Base-by-base conservation (phyloP, 2,113 vertebrate species). In the Bettongia penicillata region DNA sequence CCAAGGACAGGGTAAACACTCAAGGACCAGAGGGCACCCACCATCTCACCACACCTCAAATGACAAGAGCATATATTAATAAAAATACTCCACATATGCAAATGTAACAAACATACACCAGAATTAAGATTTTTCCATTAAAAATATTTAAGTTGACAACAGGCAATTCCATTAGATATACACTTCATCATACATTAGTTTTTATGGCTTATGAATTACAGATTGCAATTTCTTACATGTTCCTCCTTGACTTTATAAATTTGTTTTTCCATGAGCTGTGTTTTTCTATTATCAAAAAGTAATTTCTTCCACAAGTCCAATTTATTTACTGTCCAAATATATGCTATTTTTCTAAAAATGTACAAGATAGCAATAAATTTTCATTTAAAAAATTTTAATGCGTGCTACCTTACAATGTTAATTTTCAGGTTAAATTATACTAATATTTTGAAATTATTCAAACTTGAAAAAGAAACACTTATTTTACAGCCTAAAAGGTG, bases 381-480 rank as follows among this genome's bases (percentile, higher is more conserved):
- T 37, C 11, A 77, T 19, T 37, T 31, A 11, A 37, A 61, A 68
- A n/a, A 11, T 61, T 19, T n/a, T n/a, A 77, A 43, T 28, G 2
- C 43, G 31, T 7, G 53, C 28, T 93, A 77, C 37, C 37, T 68
- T 16, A 93, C 47, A 90, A 68, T 90, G 94, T 92, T 91, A 94
- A 24, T 95, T 93, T 91, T 25, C 0, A 90, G 48, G 37, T 94
- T 16, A 95, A 92, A 93, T 84, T 84, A 93, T 19, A 61, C 14
- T 94, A 77, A 37, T 50, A 95, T 37, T 61, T 93, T 91, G 94
- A 55, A 31, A 91, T 91, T 91, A 61, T 1, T 28, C 16, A 90
- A 95, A 55, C 23, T 53, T 94, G 94, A 94, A 91, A 95, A 57
- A 89, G 91, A 57, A 96, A 95, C 95, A 90, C 1, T 93, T 3